phyloP scores from a whole-genome alignment of 2,113 vertebrate species.

The Nerophis ophidion region DNA sequence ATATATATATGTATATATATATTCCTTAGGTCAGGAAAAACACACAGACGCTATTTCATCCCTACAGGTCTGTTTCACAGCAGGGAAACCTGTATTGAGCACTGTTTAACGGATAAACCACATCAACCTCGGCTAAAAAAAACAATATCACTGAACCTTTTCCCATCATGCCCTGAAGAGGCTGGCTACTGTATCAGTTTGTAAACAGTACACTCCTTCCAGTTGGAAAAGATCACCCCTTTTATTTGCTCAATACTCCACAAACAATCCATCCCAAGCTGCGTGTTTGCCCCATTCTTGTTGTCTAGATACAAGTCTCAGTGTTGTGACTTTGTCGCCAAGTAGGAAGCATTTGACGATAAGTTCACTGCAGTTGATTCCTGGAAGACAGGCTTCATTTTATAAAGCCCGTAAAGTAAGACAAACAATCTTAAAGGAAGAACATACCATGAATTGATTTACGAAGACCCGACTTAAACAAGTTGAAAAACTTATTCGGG shows the following conservation, averaged over 20 bases:
- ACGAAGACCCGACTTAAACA: too few species aligned
- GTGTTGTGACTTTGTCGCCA: constrained; percentile 12
- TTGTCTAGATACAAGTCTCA: constrained; percentile 59
- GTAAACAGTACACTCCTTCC: constrained; percentile 18
- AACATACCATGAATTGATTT: too few species aligned
- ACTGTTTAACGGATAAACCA: too few species aligned
- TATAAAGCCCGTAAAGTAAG: constrained; percentile 27
- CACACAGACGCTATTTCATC: too few species aligned
- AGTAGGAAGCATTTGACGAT: not conserved
- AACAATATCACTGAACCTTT: constrained; percentile 14
- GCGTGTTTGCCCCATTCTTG: constrained; percentile 43
- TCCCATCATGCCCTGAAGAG: constrained; percentile 3
- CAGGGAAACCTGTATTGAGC: too few species aligned
- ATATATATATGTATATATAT: too few species aligned
- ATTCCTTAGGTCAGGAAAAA: too few species aligned
- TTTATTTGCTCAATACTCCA: constrained; percentile 32
- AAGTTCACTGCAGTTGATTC: not conserved
- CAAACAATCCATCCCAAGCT: constrained; percentile 31
- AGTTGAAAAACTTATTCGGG: too few species aligned
- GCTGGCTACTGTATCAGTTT: constrained; percentile 10
- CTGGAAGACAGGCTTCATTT: constrained; percentile 3
- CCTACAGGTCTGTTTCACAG: too few species aligned
- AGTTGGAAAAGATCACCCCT: constrained; percentile 17
- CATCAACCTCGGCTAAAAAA: not conserved
- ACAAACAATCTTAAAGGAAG: constrained; percentile 29